Evolutionary conservation across 1,140 invertebrate genomes (phyloP).

Genomic region (Drosophila novamexicana): DNA sequence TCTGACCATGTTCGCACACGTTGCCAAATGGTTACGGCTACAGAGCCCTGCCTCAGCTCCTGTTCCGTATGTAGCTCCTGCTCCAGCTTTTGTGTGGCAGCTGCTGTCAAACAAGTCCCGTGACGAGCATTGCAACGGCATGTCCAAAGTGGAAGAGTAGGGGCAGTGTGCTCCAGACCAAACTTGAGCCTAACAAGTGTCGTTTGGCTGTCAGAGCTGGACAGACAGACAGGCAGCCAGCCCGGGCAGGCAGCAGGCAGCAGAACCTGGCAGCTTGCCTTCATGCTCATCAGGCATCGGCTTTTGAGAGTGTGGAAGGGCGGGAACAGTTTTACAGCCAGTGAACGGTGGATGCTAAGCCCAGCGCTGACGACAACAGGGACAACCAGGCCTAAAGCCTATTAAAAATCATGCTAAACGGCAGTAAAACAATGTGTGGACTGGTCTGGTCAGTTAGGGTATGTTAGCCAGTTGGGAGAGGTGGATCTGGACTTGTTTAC

Average conservation of each 20-base stretch:
- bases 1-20: constrained; percentile 70
- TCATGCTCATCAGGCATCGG: constrained; percentile 51
- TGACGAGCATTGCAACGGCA: constrained; percentile 72
- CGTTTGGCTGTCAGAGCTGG: constrained; percentile 68
- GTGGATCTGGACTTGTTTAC: constrained; percentile 41
- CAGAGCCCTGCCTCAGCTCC: constrained; percentile 4
- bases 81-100: constrained; percentile 37
- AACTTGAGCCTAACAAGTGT: constrained; percentile 79
- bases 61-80: constrained; percentile 3
- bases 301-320: constrained; percentile 6
- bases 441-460: constrained; percentile 10
- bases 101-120: constrained; percentile 76
- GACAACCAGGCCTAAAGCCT: constrained; percentile 65
- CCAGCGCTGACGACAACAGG: constrained; percentile 43
- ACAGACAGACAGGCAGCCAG: constrained; percentile 27
- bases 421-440: constrained; percentile 74
- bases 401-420: constrained; percentile 80
- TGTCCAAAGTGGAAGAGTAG: constrained; percentile 18
- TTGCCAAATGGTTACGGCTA: constrained; percentile 19
- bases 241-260: constrained; percentile 6
- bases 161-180: constrained; percentile 11
- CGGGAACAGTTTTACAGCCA: constrained; percentile 45
- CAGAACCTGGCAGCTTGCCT: constrained; percentile 31
- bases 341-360: constrained; percentile 40
- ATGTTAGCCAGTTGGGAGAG: not conserved